Evolutionary conservation across 2,888 invertebrate genomes (phyloP), one percentile per base, ranked within the genome.

Genomic region (Tupiocoris notatus): DNA sequence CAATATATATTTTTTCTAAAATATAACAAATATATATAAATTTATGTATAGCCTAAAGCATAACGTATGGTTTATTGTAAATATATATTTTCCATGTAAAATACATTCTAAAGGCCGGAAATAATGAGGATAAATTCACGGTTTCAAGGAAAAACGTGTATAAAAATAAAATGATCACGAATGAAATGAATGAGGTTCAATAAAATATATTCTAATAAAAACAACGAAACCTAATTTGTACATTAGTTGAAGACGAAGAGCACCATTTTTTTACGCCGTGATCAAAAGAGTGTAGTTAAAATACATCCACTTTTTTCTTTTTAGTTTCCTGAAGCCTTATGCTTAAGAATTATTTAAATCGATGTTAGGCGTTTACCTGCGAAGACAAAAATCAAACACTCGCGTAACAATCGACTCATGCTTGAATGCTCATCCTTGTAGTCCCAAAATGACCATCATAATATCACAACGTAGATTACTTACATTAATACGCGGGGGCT

Each of bases 21-120:
- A 75, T 75, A 75, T 75, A 75, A 75, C 75, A 75, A 75, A 75
- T 75, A 63, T 63, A 75, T 75, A 75, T 75, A 75, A 75, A 66
- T 75, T 75, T 75, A 24, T 75, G 18, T 74, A 61, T 74, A 73
- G 73, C 63, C 73, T 73, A 73, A 39, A 61, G 62, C 73, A 73
- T 73, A 73, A 73, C 62, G 12, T 39, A 39, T 12, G 3, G 39
- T 62, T 21, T 73, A 73, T 73, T 61, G 62, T 73, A 71, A 59
- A 68, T 58, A 70, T 68, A 62, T 62, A 54, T 16, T 39, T 62
- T 73, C 3, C 58, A 62, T 73, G 25, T 61, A 61, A 73, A 73
- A 73, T 73, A 73, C 64, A 75, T 65, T 65, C 65, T 75, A 75
- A 75, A 75, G 75, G 75, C 75, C 75, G 75, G 75, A 75, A 75